Conservation (phyloP, 2,797 vertebrate species). For the Pampus argenteus region DNA sequence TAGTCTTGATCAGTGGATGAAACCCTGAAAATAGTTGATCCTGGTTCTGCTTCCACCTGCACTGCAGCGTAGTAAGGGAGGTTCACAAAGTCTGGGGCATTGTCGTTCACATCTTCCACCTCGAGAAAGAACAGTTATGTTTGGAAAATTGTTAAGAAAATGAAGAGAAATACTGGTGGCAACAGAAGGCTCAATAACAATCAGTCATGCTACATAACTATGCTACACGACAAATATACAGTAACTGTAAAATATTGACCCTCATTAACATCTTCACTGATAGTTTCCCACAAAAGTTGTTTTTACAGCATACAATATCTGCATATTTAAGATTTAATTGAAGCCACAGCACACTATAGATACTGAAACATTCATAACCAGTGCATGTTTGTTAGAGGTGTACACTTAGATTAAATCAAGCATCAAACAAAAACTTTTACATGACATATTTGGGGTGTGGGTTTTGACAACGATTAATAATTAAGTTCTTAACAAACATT, state of each 20-base stretch:
- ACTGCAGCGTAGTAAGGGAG: conserved; percentile 96
- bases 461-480: neutral
- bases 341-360: neutral
- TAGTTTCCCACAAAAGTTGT: neutral
- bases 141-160: neutral
- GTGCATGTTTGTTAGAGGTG: neutral
- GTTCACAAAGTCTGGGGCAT: conserved; percentile 92
- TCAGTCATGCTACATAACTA: neutral
- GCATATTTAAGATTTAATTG: neutral
- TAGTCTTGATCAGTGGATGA: conserved; percentile 91
- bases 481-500: neutral
- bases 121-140: conserved; percentile 37
- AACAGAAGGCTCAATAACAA: neutral
- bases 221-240: neutral
- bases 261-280: neutral
- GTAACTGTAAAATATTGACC: neutral
- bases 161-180: neutral
- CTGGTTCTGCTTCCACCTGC: conserved; percentile 90
- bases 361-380: conserved; percentile 7
- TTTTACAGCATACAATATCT: neutral
- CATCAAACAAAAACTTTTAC: neutral
- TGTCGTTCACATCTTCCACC: conserved; percentile 95
- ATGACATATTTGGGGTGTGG: neutral
- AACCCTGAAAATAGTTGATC: conserved; percentile 88
- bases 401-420: neutral